Conservation (phyloP, 2,113 vertebrate species). For the Myxocyprinus asiaticus region DNA sequence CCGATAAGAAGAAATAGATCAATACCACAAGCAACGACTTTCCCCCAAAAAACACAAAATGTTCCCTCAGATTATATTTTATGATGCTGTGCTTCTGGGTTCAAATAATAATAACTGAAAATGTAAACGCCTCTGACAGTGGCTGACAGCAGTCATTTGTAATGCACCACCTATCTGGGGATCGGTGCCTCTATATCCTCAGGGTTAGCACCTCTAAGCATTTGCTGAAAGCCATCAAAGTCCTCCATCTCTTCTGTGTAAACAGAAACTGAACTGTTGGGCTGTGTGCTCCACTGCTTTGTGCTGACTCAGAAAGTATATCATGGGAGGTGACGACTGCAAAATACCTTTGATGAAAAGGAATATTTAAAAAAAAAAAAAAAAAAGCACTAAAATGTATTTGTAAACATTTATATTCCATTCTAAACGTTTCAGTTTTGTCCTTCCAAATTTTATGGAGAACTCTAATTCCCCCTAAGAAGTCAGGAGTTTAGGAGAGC, state of each 20-base stretch:
- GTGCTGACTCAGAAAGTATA: neutral
- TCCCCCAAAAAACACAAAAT: slow-evolving; percentile 44
- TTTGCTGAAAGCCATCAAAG: slow-evolving; percentile 28
- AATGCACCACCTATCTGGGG: slow-evolving; percentile 27
- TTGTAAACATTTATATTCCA: neutral
- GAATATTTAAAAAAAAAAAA: neutral
- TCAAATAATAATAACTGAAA: slow-evolving; percentile 50
- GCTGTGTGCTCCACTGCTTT: neutral
- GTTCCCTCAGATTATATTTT: slow-evolving; percentile 44
- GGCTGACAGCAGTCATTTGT: slow-evolving; percentile 39
- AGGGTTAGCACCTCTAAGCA: slow-evolving; percentile 11
- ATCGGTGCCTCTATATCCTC: slow-evolving; percentile 4
- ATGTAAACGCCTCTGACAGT: slow-evolving; percentile 40
- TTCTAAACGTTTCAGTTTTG: slow-evolving; percentile 1
- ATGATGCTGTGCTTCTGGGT: slow-evolving; percentile 28
- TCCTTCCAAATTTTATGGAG: slow-evolving; percentile 7
- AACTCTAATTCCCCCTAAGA: neutral
- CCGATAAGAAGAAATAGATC: slow-evolving; percentile 49
- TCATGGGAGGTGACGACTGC: neutral
- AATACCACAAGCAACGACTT: slow-evolving; percentile 58
- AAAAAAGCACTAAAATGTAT: neutral
- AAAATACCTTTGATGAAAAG: neutral
- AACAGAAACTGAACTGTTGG: neutral
- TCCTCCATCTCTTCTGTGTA: slow-evolving; percentile 12
- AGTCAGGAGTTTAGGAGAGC: neutral